Conservation (phyloP, 2,797 vertebrate genomes). For the Gobionotothen gibberifrons region DNA sequence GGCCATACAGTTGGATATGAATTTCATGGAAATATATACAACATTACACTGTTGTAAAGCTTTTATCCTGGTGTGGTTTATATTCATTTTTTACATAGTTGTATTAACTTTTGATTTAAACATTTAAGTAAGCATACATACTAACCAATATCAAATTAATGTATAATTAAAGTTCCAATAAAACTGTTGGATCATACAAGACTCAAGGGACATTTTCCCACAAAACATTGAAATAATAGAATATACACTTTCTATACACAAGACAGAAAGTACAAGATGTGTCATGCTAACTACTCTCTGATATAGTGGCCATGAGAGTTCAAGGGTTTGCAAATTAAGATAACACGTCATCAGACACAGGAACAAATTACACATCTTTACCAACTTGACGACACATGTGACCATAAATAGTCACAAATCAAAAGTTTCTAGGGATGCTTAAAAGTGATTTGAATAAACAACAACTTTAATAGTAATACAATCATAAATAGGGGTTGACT, state of each 20-base stretch:
- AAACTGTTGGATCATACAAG: background rate
- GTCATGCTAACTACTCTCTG: background rate
- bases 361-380: too few relatives aligned
- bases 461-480: too few relatives aligned
- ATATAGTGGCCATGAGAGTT: too few relatives aligned
- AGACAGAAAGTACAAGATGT: background rate
- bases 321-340: too few relatives aligned
- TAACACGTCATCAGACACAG: too few relatives aligned
- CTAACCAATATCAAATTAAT: background rate
- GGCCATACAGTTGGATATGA: slow-evolving; percentile 12
- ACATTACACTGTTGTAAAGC: background rate
- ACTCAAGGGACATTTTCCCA: too few relatives aligned
- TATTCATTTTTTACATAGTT: background rate
- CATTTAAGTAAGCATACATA: background rate
- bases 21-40: slow-evolving; percentile 17
- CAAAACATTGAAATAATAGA: background rate
- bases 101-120: background rate
- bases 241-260: background rate
- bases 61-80: background rate
- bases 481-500: too few relatives aligned
- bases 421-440: too few relatives aligned
- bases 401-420: too few relatives aligned
- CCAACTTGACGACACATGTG: too few relatives aligned
- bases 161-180: background rate
- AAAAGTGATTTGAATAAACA: too few relatives aligned